Percentiles rank a stretch among this genome's conserved stretches.
Conservation (phyloP, 2,113 vertebrate species). For the Danio rerio region GRCz12tu NC_133179.1:3627501-3628000, state of each 20-base stretch:
- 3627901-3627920: neutral
- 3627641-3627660: neutral
- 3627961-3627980: too few species aligned
- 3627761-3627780: too few species aligned
- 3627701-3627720: too few species aligned
- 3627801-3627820: too few species aligned
- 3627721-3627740: too few species aligned
- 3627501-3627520: conserved; percentile 39
- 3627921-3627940: neutral
- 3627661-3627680: neutral
- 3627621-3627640: neutral
- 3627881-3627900: neutral
- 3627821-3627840: too few species aligned
- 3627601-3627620: neutral
- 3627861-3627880: too few species aligned
- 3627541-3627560: neutral
- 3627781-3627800: too few species aligned
- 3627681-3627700: neutral
- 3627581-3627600: too few species aligned
- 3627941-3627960: neutral
- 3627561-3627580: conserved; percentile 61
- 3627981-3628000: too few species aligned
- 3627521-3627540: conserved; percentile 17
- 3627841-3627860: too few species aligned
- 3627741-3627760: too few species aligned